phyloP scores from a whole-genome alignment of 2,113 vertebrate genomes.

The Zootoca vivipara region DNA sequence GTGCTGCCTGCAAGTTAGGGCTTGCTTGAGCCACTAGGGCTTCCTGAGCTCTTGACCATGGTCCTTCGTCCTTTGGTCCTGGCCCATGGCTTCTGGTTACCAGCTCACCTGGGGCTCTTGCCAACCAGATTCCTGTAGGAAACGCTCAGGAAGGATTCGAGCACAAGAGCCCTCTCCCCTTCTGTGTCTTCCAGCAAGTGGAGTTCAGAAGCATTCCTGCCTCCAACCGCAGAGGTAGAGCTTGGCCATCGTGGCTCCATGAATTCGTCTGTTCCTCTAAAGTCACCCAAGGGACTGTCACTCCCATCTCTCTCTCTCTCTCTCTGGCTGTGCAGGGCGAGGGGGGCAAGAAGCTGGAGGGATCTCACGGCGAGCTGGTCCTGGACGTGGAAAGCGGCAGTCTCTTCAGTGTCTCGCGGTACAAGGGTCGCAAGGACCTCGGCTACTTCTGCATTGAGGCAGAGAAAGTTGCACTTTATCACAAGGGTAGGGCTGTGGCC shows the following conservation, averaged over 20 bases:
- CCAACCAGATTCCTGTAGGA: no score
- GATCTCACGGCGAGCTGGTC: constrained; percentile 83
- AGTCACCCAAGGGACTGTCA: no score
- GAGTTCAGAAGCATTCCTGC: no score
- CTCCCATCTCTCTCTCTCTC: not conserved
- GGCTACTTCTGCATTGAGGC: constrained; percentile 89
- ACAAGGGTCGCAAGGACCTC: constrained; percentile 85
- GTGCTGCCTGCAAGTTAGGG: no score
- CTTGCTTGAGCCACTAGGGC: not conserved
- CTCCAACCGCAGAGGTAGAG: no score
- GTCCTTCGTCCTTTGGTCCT: not conserved
- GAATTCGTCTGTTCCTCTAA: no score
- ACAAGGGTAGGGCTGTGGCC: constrained; percentile 77
- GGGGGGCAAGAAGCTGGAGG: constrained; percentile 68
- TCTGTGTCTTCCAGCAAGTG: no score
- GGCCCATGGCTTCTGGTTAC: not conserved
- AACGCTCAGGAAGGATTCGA: no score
- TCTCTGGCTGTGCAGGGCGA: constrained; percentile 73
- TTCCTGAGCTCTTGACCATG: not conserved
- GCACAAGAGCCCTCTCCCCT: no score
- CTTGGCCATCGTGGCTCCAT: no score
- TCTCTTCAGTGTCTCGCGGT: constrained; percentile 88
- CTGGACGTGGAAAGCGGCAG: constrained; percentile 87
- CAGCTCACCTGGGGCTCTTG: not conserved
- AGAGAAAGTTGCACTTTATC: constrained; percentile 83